Evolutionary conservation across 2,113 vertebrate species (phyloP).

Genomic region (Psittacus erithacus): DNA sequence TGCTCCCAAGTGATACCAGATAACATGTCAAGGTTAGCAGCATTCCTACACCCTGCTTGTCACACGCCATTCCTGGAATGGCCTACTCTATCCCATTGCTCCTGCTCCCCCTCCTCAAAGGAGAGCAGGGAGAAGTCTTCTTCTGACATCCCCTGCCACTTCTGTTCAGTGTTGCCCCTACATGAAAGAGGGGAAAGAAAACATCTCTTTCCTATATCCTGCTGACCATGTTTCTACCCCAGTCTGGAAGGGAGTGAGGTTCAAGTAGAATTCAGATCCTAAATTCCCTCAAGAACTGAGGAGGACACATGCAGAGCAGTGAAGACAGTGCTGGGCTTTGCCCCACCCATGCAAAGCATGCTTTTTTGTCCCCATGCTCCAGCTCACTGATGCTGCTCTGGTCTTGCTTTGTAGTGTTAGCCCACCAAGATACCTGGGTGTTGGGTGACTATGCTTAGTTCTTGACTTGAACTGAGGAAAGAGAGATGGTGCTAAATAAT

Average conservation of each 20-base stretch:
- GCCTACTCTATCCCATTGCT: neutral
- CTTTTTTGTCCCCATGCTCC: neutral
- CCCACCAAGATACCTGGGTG: neutral
- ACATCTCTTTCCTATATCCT: neutral
- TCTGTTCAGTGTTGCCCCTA: neutral
- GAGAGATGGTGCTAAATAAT: neutral
- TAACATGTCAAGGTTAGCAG: neutral
- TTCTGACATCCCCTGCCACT: neutral
- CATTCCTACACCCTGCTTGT: neutral
- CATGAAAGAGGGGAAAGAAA: neutral
- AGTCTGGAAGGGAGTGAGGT: neutral
- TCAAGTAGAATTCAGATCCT: neutral
- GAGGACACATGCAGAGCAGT: neutral
- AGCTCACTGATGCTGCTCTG: neutral
- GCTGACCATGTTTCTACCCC: neutral
- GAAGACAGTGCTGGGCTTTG: neutral
- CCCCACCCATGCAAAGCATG: accelerated
- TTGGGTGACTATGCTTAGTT: neutral
- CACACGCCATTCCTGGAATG: neutral
- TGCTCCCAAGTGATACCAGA: neutral
- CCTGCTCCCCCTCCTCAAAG: neutral
- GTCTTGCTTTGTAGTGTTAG: neutral
- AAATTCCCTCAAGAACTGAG: neutral
- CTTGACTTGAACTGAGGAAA: neutral
- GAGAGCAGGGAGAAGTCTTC: neutral